phyloP scores from a whole-genome alignment of 1,140 invertebrate species.

The Vanessa atalanta region DNA sequence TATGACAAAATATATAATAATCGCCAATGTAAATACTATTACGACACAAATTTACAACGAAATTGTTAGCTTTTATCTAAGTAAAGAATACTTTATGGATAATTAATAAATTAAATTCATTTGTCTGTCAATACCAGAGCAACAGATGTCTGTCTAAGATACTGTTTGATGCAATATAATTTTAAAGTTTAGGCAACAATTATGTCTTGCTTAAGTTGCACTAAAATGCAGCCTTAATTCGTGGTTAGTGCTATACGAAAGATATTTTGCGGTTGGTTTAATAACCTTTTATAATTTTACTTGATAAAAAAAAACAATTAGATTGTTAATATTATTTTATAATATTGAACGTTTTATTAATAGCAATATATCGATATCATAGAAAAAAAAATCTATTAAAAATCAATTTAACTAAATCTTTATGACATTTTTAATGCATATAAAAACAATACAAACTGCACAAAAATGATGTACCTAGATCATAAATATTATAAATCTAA shows the following conservation, averaged over 20 bases:
- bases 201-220: slow-evolving; percentile 27
- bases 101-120: slow-evolving; percentile 25
- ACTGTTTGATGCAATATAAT: slow-evolving; percentile 21
- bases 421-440: no score
- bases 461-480: no score
- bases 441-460: no score
- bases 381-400: no score
- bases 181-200: slow-evolving; percentile 30
- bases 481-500: no score
- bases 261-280: not conserved
- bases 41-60: slow-evolving; percentile 26
- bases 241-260: slow-evolving; percentile 6
- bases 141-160: slow-evolving; percentile 29
- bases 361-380: no score
- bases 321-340: no score
- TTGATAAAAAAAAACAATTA: no score
- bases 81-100: slow-evolving; percentile 5
- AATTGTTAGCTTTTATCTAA: slow-evolving; percentile 30
- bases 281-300: no score
- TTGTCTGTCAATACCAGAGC: slow-evolving; percentile 26
- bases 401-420: no score
- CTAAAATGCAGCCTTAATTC: slow-evolving; percentile 16
- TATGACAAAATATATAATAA: slow-evolving; percentile 31
- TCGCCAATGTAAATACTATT: slow-evolving; percentile 32
- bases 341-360: no score